Evolutionary conservation across 2,888 invertebrate species (phyloP).

Genomic region (Adelognathus sp.): DNA sequence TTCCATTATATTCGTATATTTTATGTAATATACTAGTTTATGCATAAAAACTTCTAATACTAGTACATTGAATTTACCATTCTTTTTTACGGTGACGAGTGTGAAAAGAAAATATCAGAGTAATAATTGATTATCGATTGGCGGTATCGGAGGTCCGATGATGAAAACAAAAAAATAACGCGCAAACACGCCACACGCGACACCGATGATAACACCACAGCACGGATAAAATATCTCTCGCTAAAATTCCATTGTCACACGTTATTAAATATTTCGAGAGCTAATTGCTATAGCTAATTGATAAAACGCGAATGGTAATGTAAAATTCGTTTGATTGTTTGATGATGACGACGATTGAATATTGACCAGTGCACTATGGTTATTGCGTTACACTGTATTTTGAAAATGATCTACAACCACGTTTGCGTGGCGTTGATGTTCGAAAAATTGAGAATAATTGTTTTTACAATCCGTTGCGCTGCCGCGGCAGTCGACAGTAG

Average conservation of each 20-base stretch:
- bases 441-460: slow-evolving; percentile 57
- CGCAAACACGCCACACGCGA: slow-evolving; percentile 36
- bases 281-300: slow-evolving; percentile 29
- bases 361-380: background rate
- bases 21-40: too few relatives aligned
- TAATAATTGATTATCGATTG: background rate
- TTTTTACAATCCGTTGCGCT: slow-evolving; percentile 64
- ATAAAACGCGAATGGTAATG: slow-evolving; percentile 48
- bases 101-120: background rate
- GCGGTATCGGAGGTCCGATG: slow-evolving; percentile 15
- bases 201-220: slow-evolving; percentile 43
- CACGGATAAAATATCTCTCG: slow-evolving; percentile 44
- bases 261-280: slow-evolving; percentile 10
- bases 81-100: background rate
- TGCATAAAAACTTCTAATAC: too few relatives aligned
- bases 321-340: slow-evolving; percentile 8
- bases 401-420: background rate
- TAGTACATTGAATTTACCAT: too few relatives aligned
- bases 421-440: background rate
- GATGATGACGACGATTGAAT: background rate
- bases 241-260: slow-evolving; percentile 15
- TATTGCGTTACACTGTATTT: slow-evolving; percentile 8
- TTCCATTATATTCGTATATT: too few relatives aligned
- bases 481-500: slow-evolving; percentile 77
- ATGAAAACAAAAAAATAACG: background rate